Conservation (phyloP, 2,113 vertebrate species). For the Istiophorus platypterus region DNA sequence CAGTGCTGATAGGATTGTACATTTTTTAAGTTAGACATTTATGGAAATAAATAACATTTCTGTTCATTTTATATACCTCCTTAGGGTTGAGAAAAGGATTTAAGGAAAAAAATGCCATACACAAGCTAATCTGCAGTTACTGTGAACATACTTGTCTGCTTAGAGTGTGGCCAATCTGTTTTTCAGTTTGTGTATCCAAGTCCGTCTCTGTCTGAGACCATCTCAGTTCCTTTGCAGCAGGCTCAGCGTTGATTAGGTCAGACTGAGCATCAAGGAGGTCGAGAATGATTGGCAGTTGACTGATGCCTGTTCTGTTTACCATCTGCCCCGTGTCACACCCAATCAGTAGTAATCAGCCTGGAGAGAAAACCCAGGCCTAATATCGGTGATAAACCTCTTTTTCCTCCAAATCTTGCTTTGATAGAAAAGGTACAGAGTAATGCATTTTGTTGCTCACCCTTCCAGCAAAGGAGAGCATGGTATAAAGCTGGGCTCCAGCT, state of each 20-base stretch:
- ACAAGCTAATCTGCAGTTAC: not conserved
- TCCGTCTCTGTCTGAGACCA: conserved; percentile 4
- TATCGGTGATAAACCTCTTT: conserved; percentile 14
- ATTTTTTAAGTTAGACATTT: not conserved
- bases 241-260: conserved; percentile 50
- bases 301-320: conserved; percentile 57
- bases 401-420: not conserved
- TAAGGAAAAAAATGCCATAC: not conserved
- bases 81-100: not conserved
- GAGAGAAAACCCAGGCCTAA: conserved; percentile 27
- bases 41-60: conserved; percentile 2
- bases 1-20: not conserved
- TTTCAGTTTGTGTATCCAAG: conserved; percentile 2
- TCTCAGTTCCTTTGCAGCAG: conserved; percentile 23
- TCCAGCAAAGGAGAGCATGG: not conserved
- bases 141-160: not conserved
- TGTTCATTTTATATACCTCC: not conserved
- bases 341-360: conserved; percentile 56
- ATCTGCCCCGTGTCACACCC: conserved; percentile 63
- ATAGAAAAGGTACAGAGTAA: conserved; percentile 1
- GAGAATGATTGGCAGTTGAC: conserved; percentile 69
- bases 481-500: conserved; percentile 4
- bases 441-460: not conserved
- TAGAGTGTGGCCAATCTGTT: not conserved
- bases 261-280: conserved; percentile 43